Conservation (phyloP, 2,888 invertebrate genomes). For the Amorpha juglandis region DNA sequence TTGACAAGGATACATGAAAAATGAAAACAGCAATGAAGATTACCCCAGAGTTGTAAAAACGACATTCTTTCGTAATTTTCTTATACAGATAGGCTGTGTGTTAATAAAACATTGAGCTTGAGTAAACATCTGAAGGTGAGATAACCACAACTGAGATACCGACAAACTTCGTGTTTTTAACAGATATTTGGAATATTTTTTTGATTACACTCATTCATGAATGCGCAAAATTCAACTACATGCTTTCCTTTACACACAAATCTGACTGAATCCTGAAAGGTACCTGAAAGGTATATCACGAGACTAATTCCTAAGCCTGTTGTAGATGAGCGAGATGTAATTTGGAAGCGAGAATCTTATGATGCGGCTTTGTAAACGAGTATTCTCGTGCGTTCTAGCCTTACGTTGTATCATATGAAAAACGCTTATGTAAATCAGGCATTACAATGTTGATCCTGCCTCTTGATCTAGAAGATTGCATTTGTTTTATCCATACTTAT, state of each 20-base stretch:
- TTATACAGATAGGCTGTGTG: slow-evolving; percentile 52
- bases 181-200: slow-evolving; percentile 8
- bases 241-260: not conserved
- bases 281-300: too few relatives aligned
- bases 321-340: too few relatives aligned
- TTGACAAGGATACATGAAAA: slow-evolving; percentile 35
- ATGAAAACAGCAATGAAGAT: slow-evolving; percentile 46
- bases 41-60: slow-evolving; percentile 50
- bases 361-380: too few relatives aligned
- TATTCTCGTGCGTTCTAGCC: too few relatives aligned
- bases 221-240: not conserved
- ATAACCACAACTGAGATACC: slow-evolving; percentile 55
- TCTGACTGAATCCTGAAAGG: slow-evolving; percentile 9
- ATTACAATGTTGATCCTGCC: slow-evolving; percentile 6
- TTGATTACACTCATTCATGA: not conserved
- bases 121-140: slow-evolving; percentile 61
- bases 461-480: too few relatives aligned
- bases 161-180: slow-evolving; percentile 26
- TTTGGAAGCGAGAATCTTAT: too few relatives aligned
- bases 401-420: too few relatives aligned
- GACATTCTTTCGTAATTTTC: slow-evolving; percentile 56
- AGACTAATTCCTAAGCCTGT: too few relatives aligned
- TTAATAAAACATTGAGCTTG: slow-evolving; percentile 62
- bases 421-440: not conserved
- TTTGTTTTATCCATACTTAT: too few relatives aligned